Conservation (phyloP, 2,113 vertebrate genomes). For the Alexandromys fortis region DNA sequence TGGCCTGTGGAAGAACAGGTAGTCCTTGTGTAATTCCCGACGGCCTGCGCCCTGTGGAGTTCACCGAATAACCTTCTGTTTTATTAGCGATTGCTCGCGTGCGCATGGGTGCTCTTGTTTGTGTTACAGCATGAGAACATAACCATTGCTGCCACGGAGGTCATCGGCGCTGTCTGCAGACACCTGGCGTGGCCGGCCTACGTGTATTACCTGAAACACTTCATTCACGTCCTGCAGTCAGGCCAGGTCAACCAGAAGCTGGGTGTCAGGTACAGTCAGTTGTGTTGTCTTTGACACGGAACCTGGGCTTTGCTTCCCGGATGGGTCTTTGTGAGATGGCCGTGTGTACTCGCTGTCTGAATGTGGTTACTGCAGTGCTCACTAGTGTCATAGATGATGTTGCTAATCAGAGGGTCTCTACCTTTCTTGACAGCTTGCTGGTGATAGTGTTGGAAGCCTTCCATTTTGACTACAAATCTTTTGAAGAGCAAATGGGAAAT, state of each 20-base stretch:
- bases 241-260: constrained; percentile 92
- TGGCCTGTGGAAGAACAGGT: too few species aligned
- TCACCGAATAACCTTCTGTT: background rate
- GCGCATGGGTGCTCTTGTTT: constrained; percentile 49
- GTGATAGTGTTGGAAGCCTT: constrained; percentile 95
- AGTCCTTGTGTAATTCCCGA: background rate
- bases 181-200: constrained; percentile 96
- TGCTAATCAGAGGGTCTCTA: constrained; percentile 31
- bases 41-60: background rate
- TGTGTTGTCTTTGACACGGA: constrained; percentile 10
- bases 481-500: constrained; percentile 91
- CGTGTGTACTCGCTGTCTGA: background rate
- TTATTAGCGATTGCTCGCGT: background rate
- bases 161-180: constrained; percentile 93
- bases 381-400: background rate
- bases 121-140: constrained; percentile 93
- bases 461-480: constrained; percentile 94
- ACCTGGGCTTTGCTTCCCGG: constrained; percentile 14
- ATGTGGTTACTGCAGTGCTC: background rate
- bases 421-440: constrained; percentile 88
- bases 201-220: constrained; percentile 94
- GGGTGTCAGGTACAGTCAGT: constrained; percentile 89
- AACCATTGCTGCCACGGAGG: constrained; percentile 92
- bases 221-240: constrained; percentile 93
- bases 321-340: background rate